phyloP scores from a whole-genome alignment of 2,113 vertebrate species.

The Epinephelus moara region DNA sequence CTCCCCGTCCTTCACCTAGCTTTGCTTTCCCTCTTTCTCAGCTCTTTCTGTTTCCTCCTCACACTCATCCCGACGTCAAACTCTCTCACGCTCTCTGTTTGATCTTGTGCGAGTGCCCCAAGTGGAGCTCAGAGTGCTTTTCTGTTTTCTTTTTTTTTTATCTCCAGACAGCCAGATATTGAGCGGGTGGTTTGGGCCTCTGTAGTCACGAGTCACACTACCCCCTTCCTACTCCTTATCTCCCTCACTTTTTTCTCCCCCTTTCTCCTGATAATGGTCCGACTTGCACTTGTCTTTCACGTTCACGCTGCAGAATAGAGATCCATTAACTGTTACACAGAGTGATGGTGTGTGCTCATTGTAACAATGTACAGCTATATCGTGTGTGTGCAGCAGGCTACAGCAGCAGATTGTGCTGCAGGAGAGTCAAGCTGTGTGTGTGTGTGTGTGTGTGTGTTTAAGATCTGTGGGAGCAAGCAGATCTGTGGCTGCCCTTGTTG shows the following conservation, averaged over 20 bases:
- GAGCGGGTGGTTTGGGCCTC: slow-evolving; percentile 22
- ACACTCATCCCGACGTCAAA: slow-evolving; percentile 4
- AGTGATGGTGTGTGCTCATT: slow-evolving; percentile 33
- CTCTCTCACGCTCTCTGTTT: slow-evolving; percentile 54
- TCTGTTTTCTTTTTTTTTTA: slow-evolving; percentile 13
- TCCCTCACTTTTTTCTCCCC: slow-evolving; percentile 19
- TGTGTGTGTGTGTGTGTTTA: slow-evolving; percentile 17
- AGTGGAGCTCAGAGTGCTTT: slow-evolving; percentile 35
- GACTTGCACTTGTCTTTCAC: slow-evolving; percentile 43
- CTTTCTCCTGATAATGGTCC: slow-evolving; percentile 50
- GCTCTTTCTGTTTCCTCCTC: slow-evolving; percentile 1
- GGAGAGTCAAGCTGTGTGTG: slow-evolving; percentile 26
- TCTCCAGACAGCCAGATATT: slow-evolving; percentile 52
- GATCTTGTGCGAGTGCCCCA: slow-evolving; percentile 48
- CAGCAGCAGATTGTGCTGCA: slow-evolving; percentile 23
- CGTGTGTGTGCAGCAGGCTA: slow-evolving; percentile 9
- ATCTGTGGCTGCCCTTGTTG: slow-evolving; percentile 13
- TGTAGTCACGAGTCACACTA: slow-evolving; percentile 29
- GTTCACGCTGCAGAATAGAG: slow-evolving; percentile 25
- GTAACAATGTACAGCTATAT: background rate
- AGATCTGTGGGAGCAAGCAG: background rate
- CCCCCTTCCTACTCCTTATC: slow-evolving; percentile 37
- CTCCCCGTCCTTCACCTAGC: slow-evolving; percentile 5
- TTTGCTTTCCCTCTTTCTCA: slow-evolving; percentile 15
- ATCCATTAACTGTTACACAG: slow-evolving; percentile 27